Conservation (phyloP, 2,113 vertebrate genomes). For the Ascaphus truei region DNA sequence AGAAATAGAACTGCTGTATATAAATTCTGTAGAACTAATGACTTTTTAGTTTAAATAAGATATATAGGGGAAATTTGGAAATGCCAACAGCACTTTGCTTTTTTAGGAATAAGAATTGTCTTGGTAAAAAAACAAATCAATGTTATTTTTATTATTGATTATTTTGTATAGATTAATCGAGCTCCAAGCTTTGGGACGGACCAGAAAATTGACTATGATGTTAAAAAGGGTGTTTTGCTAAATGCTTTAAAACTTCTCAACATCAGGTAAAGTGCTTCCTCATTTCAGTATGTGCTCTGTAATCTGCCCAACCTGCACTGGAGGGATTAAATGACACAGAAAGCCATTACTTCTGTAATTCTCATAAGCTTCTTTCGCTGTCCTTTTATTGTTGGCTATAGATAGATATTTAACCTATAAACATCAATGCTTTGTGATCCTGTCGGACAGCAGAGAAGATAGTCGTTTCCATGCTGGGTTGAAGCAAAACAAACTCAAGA, state of each 20-base stretch:
- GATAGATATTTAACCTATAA: no score
- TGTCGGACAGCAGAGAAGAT: no score
- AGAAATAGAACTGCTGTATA: no score
- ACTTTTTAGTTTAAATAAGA: no score
- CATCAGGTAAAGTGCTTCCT: slow-evolving; percentile 71
- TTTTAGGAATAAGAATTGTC: no score
- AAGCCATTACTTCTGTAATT: neutral
- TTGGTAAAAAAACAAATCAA: no score
- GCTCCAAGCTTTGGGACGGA: slow-evolving; percentile 97
- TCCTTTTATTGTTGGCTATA: neutral
- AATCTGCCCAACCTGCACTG: neutral
- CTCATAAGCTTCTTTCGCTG: neutral
- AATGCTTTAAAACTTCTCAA: slow-evolving; percentile 91
- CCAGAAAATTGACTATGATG: slow-evolving; percentile 96
- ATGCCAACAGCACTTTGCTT: no score
- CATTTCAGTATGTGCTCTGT: neutral
- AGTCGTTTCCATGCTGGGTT: no score
- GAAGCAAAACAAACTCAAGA: no score
- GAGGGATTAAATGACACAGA: neutral
- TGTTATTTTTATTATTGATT: slow-evolving; percentile 10
- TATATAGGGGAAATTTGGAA: no score
- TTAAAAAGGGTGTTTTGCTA: slow-evolving; percentile 90
- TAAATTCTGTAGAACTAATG: no score
- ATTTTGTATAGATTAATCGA: slow-evolving; percentile 85
- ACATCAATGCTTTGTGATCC: no score